These are phyloP conservation scores for Haplochromis vanheusdeni DNA, from an alignment of 2,113 vertebrate species.

Conservation along the genomic window DNA sequence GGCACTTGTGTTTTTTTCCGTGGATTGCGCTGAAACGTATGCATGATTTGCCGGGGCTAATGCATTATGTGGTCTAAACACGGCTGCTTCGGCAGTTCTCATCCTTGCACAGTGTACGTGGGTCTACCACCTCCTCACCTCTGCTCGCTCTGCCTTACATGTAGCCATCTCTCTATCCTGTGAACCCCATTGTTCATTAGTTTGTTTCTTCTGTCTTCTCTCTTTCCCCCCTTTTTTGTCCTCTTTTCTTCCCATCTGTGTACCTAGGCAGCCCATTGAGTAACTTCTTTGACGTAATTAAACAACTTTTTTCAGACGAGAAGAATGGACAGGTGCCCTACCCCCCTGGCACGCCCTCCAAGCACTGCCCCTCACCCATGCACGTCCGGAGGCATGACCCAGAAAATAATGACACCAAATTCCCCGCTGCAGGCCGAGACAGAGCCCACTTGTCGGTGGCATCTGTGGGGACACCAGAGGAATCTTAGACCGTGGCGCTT, in stretches of 20 bases:
- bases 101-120: background rate
- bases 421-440: constrained; percentile 78
- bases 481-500: constrained; percentile 73
- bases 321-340: constrained; percentile 95
- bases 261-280: constrained; percentile 94
- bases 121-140: background rate
- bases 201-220: constrained; percentile 80
- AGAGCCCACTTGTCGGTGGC: constrained; percentile 77
- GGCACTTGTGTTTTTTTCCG: background rate
- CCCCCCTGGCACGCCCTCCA: constrained; percentile 84
- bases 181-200: constrained; percentile 82
- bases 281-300: constrained; percentile 99
- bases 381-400: constrained; percentile 80
- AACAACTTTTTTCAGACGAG: constrained; percentile 99
- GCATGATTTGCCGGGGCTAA: background rate
- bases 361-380: constrained; percentile 77
- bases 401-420: constrained; percentile 83
- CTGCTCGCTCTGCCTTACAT: constrained; percentile 59
- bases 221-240: constrained; percentile 66
- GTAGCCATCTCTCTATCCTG: constrained; percentile 57
- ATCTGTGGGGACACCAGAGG: constrained; percentile 80
- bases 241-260: constrained; percentile 75
- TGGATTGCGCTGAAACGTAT: background rate
- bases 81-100: constrained; percentile 1
- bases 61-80: background rate